phyloP scores from a whole-genome alignment of 2,888 invertebrate genomes.

The Synergus laeviventris region DNA sequence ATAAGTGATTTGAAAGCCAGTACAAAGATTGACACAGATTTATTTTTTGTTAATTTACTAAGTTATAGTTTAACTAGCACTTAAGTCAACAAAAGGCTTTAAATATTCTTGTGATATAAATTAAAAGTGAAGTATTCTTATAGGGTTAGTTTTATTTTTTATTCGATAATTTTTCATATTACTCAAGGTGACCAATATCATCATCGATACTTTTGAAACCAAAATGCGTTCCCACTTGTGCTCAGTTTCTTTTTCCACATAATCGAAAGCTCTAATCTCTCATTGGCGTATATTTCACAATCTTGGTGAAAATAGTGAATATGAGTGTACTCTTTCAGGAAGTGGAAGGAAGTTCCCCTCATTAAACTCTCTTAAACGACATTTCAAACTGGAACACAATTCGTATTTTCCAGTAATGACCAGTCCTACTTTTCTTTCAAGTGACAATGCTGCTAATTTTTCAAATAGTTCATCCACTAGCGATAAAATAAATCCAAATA shows the following conservation, averaged over 20 bases:
- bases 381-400: neutral
- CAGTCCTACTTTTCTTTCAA: neutral
- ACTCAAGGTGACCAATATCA: no score
- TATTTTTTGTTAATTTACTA: no score
- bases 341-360: neutral
- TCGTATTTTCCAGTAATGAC: neutral
- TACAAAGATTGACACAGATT: no score
- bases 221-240: constrained; percentile 5
- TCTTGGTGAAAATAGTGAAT: neutral
- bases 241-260: neutral
- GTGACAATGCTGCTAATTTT: neutral
- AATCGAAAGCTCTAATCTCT: neutral
- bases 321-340: neutral
- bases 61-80: no score
- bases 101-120: neutral
- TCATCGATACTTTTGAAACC: neutral
- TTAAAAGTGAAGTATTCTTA: no score
- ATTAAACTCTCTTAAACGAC: neutral
- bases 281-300: constrained; percentile 1
- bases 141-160: no score
- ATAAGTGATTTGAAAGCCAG: neutral
- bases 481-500: no score
- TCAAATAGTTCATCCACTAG: no score
- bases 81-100: neutral
- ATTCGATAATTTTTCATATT: no score